Base-by-base conservation (phyloP, 2,113 vertebrate species). In the Rhizomys pruinosus region DNA sequence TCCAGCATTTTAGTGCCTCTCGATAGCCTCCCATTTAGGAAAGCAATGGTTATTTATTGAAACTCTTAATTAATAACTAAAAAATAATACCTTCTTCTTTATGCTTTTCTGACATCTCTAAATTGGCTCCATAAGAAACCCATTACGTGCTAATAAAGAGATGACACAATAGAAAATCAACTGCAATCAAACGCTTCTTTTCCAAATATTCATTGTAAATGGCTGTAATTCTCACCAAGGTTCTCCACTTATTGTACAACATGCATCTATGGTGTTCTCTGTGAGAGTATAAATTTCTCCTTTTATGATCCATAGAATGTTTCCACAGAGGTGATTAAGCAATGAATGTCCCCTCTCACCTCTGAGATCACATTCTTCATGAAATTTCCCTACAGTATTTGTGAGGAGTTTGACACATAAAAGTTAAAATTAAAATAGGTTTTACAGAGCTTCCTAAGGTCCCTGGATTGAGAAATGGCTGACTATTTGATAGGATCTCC, bases 11-110 rank as follows among this genome's bases (percentile, higher is more conserved):
- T 52, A 68, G 16, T 32, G 27, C 13, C 19, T 82, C 71, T 80
- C 81, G 90, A 66, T 68, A 87, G 47, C 16, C 39, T 88, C 64
- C 3, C 20, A 71, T 25, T 91, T 13, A 37, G 74, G 57, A 84
- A 78, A 84, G 55, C 72, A 42, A 20, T 20, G 77, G n/a, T 84
- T 93, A 73, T 69, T 92, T 92, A 81, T 84, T 59, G 42, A 77
- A 87, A 81, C 16, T 87, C 57, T 85, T 90, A 92, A 90, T 93
- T 91, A 78, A 79, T 64, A 92, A 89, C 69, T 92, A 66, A 95
- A 96, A n/a, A 79, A 44, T 32, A 91, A 66, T 61, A 80, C 34
- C 23, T 80, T 84, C 73, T 88, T 61, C 82, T 29, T 64, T 63
- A 10, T 25, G 23, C 39, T 39, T 93, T 82, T 92, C 61, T 4